Evolutionary conservation across 2,888 invertebrate species (phyloP), one percentile per base, ranked within the genome.

Genomic region (Hesperia comma): DNA sequence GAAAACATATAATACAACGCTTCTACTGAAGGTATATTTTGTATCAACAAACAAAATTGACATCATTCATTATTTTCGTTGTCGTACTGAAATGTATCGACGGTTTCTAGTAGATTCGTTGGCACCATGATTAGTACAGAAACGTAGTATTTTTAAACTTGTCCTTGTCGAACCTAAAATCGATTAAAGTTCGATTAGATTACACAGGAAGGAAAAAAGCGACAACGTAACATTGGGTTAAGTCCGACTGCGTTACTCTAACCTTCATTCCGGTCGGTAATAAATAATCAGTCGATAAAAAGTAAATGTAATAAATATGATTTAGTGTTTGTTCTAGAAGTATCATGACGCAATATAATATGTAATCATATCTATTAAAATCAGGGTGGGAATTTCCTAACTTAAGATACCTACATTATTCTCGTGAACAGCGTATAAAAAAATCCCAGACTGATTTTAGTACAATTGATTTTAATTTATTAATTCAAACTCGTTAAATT

Each of bases 111-210:
- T 37, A 37, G 37, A 10, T 53, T 49, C 7, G 4, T n/a, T 49
- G 19, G 19, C 49, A n/a, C 19, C 49, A 19, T 19, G 49, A 19
- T 2, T 49, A 49, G 19, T 49, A 49, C 4, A 49, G 14, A 51
- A 33, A 15, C 54, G 33, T 8, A 54, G 41, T 54, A 43, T 53
- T 55, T 46, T 58, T 58, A 43, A 32, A 46, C 58, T 46, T 58
- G 43, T 58, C 58, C 58, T 58, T 46, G 43, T 46, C 15, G 26
- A 26, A 58, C 15, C 26, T 15, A 15, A 58, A 58, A 46, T 46
- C 58, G 43, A 58, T 46, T 46, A 58, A 26, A 43, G 8, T 43
- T 58, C 43, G 58, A 58, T 58, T 58, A 46, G 32, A 43, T 58
- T 43, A 58, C 40, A 57, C 12, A 58, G 15, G 17, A 54, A 32